These are phyloP conservation scores for Synergus umbraculus DNA, from an alignment of 2,888 invertebrate genomes.

Conservation along the genomic window DNA sequence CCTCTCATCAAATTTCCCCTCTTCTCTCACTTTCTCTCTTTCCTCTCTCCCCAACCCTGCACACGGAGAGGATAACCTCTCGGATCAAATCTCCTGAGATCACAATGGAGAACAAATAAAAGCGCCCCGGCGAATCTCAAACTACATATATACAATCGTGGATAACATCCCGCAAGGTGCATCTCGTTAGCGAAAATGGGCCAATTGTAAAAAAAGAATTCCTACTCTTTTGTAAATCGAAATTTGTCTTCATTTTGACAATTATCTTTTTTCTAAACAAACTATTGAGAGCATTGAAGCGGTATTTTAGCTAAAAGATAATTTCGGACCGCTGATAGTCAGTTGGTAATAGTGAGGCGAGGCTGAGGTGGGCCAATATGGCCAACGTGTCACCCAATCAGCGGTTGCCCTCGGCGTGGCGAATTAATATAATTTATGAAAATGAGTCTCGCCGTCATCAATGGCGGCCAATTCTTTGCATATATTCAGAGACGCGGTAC, in stretches of 20 bases:
- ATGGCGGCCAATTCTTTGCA: conserved; percentile 66
- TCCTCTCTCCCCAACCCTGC: conserved; percentile 3
- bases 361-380: conserved; percentile 53
- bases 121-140: neutral
- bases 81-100: conserved; percentile 8
- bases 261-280: neutral
- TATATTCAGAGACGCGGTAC: conserved; percentile 40
- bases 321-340: neutral
- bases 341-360: conserved; percentile 25
- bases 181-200: neutral
- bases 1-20: conserved; percentile 43
- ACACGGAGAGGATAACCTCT: neutral
- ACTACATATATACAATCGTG: neutral
- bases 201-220: neutral
- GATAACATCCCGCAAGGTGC: neutral
- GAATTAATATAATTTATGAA: conserved; percentile 76
- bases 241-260: too few species aligned
- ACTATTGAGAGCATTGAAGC: too few species aligned
- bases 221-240: neutral
- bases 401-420: conserved; percentile 65
- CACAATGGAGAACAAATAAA: conserved; percentile 45
- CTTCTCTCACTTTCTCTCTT: conserved; percentile 46
- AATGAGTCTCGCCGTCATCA: conserved; percentile 70
- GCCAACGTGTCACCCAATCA: conserved; percentile 71
- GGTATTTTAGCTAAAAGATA: neutral